Conservation (phyloP, 2,888 invertebrate species). For the Alviniconcha strummeri region DNA sequence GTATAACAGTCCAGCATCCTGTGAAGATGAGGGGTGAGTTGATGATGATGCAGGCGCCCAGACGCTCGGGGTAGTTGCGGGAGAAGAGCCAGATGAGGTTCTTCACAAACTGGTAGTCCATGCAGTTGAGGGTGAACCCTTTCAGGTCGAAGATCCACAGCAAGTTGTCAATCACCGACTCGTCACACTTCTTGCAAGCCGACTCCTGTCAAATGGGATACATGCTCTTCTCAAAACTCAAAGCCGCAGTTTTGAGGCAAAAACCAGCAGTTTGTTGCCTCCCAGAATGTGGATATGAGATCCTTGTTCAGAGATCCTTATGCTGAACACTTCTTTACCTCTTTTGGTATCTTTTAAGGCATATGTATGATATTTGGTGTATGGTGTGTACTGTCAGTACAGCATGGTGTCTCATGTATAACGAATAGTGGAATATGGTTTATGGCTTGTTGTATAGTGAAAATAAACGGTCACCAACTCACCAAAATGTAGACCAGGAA, state of each 20-base stretch:
- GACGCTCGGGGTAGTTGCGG: conserved; percentile 85
- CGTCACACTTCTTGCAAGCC: conserved; percentile 85
- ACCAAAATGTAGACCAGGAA: conserved; percentile 86
- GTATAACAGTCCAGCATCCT: conserved; percentile 86
- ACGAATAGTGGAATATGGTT: too few species aligned
- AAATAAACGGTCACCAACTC: conserved; percentile 60
- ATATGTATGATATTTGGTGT: too few species aligned
- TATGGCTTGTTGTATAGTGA: too few species aligned
- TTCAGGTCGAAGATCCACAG: conserved; percentile 87
- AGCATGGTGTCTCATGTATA: too few species aligned
- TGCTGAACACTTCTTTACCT: too few species aligned
- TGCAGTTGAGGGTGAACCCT: conserved; percentile 81
- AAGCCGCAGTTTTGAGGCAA: too few species aligned
- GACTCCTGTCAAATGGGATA: conserved; percentile 78
- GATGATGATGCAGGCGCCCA: conserved; percentile 85
- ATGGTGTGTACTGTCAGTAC: too few species aligned
- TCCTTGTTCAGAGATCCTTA: too few species aligned
- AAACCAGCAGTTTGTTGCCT: too few species aligned
- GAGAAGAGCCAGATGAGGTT: conserved; percentile 86
- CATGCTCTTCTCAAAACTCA: too few species aligned
- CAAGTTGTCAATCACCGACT: conserved; percentile 85
- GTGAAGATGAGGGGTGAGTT: conserved; percentile 85
- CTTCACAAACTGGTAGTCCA: conserved; percentile 88
- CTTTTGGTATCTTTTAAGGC: too few species aligned
- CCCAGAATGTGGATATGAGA: too few species aligned